Conservation (phyloP, 2,888 invertebrate species). For the Nycteola revayana region DNA sequence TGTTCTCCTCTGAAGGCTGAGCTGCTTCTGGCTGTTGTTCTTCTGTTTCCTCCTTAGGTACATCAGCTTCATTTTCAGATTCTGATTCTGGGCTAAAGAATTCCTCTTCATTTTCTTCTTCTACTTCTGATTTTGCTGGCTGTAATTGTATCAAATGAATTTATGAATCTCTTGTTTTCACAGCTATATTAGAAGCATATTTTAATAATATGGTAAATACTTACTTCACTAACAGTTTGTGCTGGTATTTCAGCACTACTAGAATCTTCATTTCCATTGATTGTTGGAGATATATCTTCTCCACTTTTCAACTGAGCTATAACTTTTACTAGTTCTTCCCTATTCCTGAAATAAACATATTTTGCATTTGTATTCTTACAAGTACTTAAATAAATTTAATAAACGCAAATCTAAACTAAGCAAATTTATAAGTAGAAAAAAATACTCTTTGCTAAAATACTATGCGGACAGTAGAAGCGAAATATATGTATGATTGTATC, state of each 20-base stretch:
- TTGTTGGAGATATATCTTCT: conserved; percentile 82
- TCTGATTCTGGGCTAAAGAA: conserved; percentile 75
- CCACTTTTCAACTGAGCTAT: conserved; percentile 88
- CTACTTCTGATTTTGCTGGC: conserved; percentile 49
- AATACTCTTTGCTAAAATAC: too few relatives aligned
- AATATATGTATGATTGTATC: too few relatives aligned
- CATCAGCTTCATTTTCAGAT: conserved; percentile 58
- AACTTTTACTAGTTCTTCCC: conserved; percentile 90
- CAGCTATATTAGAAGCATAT: too few relatives aligned
- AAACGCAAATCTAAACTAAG: too few relatives aligned
- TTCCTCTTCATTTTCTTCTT: conserved; percentile 76
- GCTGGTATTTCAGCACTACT: conserved; percentile 58
- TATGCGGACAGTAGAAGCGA: too few relatives aligned
- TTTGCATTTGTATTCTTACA: too few relatives aligned
- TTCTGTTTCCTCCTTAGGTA: conserved; percentile 36
- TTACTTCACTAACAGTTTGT: conserved; percentile 34
- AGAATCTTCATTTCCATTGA: conserved; percentile 68
- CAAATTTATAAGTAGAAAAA: too few relatives aligned
- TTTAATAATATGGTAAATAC: neutral
- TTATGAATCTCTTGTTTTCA: neutral
- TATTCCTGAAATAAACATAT: conserved; percentile 83
- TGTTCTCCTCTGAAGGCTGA: conserved; percentile 12
- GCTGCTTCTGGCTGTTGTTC: conserved; percentile 13
- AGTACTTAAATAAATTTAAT: too few relatives aligned
- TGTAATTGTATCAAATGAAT: conserved; percentile 19